Conservation (phyloP, 30 jellyfish, hydroid and myxozoan species). For the Aurelia aurita region DNA sequence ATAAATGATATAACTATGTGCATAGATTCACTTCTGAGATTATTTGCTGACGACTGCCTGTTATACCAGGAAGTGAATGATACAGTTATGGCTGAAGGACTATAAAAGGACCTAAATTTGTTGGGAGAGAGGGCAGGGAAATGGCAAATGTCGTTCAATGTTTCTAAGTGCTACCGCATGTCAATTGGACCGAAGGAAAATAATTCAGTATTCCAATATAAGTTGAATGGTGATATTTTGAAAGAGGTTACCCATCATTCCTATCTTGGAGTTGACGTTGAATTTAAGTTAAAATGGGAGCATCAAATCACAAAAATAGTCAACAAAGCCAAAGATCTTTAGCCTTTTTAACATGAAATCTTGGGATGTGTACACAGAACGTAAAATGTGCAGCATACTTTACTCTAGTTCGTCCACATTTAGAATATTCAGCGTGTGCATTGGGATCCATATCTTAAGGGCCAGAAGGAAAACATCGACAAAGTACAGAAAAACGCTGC, state of each 20-base stretch:
- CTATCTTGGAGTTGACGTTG: constrained; percentile 61
- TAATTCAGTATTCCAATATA: constrained; percentile 59
- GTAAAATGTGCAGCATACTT: constrained; percentile 61
- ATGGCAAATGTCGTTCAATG: constrained; percentile 65
- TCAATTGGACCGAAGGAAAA: constrained; percentile 68
- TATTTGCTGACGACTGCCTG: constrained; percentile 71
- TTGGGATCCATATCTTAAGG: constrained; percentile 69
- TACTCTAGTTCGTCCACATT: constrained; percentile 70
- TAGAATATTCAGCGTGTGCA: constrained; percentile 69
- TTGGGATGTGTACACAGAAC: constrained; percentile 70
- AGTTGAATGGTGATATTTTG: constrained; percentile 64
- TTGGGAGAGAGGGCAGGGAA: constrained; percentile 74
- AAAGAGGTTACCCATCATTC: constrained; percentile 70
- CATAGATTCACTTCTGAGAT: constrained; percentile 26
- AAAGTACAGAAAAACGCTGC: constrained; percentile 33
- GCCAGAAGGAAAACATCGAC: constrained; percentile 61
- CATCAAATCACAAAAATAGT: no score
- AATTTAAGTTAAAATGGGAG: constrained; percentile 41
- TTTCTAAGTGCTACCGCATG: constrained; percentile 69
- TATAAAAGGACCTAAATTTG: constrained; percentile 30
- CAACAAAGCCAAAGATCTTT: constrained; percentile 56
- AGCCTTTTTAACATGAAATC: constrained; percentile 55
- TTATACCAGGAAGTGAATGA: constrained; percentile 49
- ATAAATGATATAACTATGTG: constrained; percentile 41
- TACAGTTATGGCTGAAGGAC: constrained; percentile 69